These are phyloP conservation scores for Bellardia bayeri DNA, from an alignment of 2,888 invertebrate genomes.

Conservation along the genomic window DNA sequence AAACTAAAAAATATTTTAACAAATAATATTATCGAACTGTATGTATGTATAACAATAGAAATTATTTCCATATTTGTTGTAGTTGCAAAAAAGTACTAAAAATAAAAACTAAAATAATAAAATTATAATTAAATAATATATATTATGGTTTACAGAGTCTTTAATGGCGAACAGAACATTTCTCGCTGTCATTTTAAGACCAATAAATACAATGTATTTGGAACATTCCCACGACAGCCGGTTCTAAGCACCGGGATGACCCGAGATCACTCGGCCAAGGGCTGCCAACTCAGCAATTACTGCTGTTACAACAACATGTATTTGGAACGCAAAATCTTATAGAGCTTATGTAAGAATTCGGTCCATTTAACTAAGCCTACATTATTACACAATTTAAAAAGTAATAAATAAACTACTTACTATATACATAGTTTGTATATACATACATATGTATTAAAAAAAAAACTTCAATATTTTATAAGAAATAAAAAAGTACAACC, in stretches of 20 bases:
- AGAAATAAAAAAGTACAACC: slow-evolving; percentile 36
- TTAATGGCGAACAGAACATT: background rate
- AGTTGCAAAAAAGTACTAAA: slow-evolving; percentile 19
- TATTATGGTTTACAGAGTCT: background rate
- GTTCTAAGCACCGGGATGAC: too few relatives aligned
- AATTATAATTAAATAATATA: slow-evolving; percentile 4
- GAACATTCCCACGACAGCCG: too few relatives aligned
- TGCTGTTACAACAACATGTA: too few relatives aligned
- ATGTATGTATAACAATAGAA: slow-evolving; percentile 26
- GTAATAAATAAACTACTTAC: background rate
- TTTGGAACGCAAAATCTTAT: slow-evolving; percentile 1
- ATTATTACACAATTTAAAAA: slow-evolving; percentile 8
- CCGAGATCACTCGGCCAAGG: too few relatives aligned
- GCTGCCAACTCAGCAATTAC: too few relatives aligned
- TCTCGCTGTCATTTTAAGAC: background rate
- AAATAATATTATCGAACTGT: slow-evolving; percentile 9
- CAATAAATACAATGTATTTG: background rate
- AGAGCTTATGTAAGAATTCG: slow-evolving; percentile 5
- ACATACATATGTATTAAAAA: slow-evolving; percentile 16
- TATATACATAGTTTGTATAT: slow-evolving; percentile 5
- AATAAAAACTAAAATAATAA: slow-evolving; percentile 12
- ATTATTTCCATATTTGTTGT: slow-evolving; percentile 18
- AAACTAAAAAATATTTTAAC: slow-evolving; percentile 36
- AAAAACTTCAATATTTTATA: slow-evolving; percentile 33
- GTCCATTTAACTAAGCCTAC: slow-evolving; percentile 32